phyloP scores from a whole-genome alignment of 2,113 vertebrate species.

The Anolis sagrei region DNA sequence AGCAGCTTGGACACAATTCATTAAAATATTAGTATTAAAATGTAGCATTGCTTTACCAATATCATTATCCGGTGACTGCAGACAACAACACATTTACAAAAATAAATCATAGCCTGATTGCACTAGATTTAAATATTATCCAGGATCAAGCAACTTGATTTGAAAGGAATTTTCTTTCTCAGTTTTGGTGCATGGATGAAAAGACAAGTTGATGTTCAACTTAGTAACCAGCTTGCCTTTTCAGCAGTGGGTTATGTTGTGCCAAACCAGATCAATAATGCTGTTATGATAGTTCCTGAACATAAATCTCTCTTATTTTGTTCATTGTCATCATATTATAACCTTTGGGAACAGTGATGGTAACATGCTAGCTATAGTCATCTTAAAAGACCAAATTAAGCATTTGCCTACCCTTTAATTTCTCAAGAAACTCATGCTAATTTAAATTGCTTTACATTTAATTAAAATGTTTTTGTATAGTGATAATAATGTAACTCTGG shows the following conservation, averaged over 20 bases:
- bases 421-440: slow-evolving; percentile 75
- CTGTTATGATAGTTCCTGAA: not conserved
- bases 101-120: too few species aligned
- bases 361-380: slow-evolving; percentile 54
- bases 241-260: not conserved
- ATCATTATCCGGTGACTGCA: not conserved
- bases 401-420: slow-evolving; percentile 72
- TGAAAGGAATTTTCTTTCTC: not conserved
- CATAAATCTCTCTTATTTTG: not conserved
- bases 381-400: slow-evolving; percentile 65
- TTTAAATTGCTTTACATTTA: slow-evolving; percentile 78
- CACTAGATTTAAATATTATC: too few species aligned
- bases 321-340: slow-evolving; percentile 32
- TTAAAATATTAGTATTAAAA: not conserved
- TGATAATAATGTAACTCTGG: slow-evolving; percentile 77
- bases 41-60: too few species aligned
- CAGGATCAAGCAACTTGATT: not conserved
- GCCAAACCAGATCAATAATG: not conserved
- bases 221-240: not conserved
- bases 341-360: slow-evolving; percentile 47
- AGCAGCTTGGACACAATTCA: not conserved
- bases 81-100: too few species aligned
- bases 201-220: not conserved
- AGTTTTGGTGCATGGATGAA: not conserved
- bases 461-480: slow-evolving; percentile 80